Conservation (phyloP, 2,113 vertebrate species). For the Panurus biarmicus region DNA sequence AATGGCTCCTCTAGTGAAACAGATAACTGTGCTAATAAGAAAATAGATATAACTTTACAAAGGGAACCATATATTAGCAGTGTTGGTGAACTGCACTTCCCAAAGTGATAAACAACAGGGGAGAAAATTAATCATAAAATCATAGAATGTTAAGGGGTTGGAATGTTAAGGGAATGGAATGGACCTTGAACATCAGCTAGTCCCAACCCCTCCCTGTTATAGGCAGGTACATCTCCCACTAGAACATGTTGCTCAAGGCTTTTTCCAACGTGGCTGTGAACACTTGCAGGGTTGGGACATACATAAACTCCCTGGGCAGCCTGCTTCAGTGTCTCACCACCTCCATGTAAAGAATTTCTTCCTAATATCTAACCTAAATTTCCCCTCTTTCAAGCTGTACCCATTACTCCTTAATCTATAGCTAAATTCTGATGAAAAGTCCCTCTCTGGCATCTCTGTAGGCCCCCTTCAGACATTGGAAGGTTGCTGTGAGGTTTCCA, state of each 20-base stretch:
- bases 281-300: background rate
- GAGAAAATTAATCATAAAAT: background rate
- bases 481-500: background rate
- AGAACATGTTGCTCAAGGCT: background rate
- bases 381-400: background rate
- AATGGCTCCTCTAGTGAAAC: background rate
- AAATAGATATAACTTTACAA: background rate
- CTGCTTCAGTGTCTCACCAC: background rate
- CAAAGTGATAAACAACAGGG: background rate
- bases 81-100: background rate
- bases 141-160: background rate
- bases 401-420: background rate
- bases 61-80: background rate
- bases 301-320: too few species aligned
- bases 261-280: background rate
- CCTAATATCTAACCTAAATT: background rate
- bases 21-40: background rate
- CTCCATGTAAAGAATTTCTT: background rate
- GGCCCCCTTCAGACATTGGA: background rate
- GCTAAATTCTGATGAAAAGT: background rate
- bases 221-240: background rate
- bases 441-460: background rate
- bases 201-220: rapidly evolving
- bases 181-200: background rate
- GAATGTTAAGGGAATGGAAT: background rate